Conservation (phyloP, 2,888 invertebrate species). For the Yponomeuta malinellus region DNA sequence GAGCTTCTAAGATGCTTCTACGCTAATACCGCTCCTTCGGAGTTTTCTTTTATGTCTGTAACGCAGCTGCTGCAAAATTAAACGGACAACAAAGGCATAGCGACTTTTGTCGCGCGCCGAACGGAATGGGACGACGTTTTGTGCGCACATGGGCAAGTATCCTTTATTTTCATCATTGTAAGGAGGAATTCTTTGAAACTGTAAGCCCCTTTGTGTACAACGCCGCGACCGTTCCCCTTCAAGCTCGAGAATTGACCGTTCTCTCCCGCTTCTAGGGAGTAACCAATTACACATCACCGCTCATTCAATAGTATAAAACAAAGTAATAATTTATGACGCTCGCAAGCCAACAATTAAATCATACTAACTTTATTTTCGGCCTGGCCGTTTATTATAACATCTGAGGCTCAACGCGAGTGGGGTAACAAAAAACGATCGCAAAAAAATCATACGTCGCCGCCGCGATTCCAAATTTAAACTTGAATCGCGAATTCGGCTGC, state of each 20-base stretch:
- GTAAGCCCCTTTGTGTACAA: constrained; percentile 52
- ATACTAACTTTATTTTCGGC: constrained; percentile 10
- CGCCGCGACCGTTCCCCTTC: constrained; percentile 38
- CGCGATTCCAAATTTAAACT: constrained; percentile 52
- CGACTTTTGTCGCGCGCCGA: constrained; percentile 60
- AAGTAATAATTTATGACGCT: constrained; percentile 5
- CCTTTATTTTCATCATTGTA: constrained; percentile 42
- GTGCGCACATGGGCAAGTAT: constrained; percentile 47
- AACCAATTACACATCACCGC: constrained; percentile 47
- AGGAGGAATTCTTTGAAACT: constrained; percentile 59
- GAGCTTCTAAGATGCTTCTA: constrained; percentile 64
- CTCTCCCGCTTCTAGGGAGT: constrained; percentile 21
- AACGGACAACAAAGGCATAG: constrained; percentile 54
- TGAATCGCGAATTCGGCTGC: constrained; percentile 61
- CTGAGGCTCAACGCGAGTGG: constrained; percentile 34
- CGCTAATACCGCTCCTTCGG: constrained; percentile 62
- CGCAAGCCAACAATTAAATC: constrained; percentile 14
- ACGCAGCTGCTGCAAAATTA: constrained; percentile 58
- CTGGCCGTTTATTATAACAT: constrained; percentile 36
- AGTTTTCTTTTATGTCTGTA: constrained; percentile 42
- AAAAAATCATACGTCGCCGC: constrained; percentile 57
- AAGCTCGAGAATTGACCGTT: neutral
- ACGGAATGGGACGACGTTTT: constrained; percentile 56
- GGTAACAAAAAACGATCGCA: constrained; percentile 36
- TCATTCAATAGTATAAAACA: constrained; percentile 35